Evolutionary conservation across 2,113 vertebrate genomes (phyloP).

Genomic region (Tringa solitaria): DNA sequence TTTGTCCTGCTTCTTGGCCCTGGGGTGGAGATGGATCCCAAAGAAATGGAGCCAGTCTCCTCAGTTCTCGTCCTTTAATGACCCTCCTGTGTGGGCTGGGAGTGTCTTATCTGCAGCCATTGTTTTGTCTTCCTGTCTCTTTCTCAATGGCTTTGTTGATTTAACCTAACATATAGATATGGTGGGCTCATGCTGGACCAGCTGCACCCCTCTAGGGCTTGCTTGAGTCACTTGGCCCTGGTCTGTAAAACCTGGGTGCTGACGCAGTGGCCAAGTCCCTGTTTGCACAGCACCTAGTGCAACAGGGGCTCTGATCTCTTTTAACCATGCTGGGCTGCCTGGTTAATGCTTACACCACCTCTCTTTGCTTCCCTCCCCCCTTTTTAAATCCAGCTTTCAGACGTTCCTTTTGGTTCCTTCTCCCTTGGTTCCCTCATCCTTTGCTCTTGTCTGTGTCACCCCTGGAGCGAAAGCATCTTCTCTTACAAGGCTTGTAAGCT

Average conservation of each 20-base stretch:
- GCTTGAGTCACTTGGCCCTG: not conserved
- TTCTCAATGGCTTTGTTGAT: constrained; percentile 27
- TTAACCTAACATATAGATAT: not conserved
- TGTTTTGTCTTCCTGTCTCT: constrained; percentile 55
- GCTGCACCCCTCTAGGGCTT: not conserved
- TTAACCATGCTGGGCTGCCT: not conserved
- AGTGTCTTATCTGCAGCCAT: constrained; percentile 22
- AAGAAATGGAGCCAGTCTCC: not conserved
- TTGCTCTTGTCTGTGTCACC: not conserved
- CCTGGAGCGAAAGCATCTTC: not conserved
- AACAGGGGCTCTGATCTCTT: not conserved
- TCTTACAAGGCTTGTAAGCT: not conserved
- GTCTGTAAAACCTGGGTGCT: not conserved
- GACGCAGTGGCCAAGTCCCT: not conserved
- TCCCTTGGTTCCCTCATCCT: not conserved
- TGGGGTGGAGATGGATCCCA: not conserved
- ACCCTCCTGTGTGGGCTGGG: not conserved
- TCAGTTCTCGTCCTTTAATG: not conserved
- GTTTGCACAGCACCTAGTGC: not conserved
- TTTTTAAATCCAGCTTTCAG: not conserved
- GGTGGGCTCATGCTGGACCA: not conserved
- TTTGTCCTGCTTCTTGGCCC: not conserved
- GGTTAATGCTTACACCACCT: not conserved
- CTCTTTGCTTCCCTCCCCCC: not conserved
- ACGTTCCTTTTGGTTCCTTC: not conserved